These are phyloP conservation scores for Celastrina argiolus DNA, from an alignment of 2,888 invertebrate species.

Conservation along the genomic window DNA sequence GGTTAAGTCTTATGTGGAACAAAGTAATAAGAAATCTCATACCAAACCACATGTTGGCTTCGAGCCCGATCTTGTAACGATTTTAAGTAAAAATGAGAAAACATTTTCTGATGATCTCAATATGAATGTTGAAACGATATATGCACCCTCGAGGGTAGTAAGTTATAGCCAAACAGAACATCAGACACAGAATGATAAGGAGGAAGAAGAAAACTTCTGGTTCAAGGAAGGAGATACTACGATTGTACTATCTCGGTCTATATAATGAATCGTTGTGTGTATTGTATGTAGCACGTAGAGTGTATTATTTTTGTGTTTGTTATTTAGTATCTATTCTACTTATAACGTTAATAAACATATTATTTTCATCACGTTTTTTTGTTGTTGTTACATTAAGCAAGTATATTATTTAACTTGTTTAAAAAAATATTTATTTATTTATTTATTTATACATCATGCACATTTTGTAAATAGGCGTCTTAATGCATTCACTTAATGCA, in stretches of 20 bases:
- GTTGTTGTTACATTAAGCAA: no score
- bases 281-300: no score
- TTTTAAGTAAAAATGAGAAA: constrained; percentile 24
- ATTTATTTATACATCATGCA: no score
- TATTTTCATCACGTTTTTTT: no score
- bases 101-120: constrained; percentile 23
- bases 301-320: no score
- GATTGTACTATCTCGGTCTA: not conserved
- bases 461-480: no score
- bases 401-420: no score
- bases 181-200: not conserved
- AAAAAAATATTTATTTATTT: no score
- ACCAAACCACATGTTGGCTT: not conserved
- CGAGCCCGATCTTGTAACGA: not conserved
- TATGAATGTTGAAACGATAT: constrained; percentile 50
- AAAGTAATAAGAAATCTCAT: constrained; percentile 19
- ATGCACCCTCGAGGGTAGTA: constrained; percentile 56
- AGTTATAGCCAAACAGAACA: constrained; percentile 43
- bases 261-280: not conserved
- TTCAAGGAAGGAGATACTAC: constrained; percentile 17
- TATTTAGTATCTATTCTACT: no score
- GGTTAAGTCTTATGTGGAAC: constrained; percentile 17
- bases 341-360: no score
- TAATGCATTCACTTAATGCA: no score
- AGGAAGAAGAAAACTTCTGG: constrained; percentile 19